phyloP scores from a whole-genome alignment of 2,797 vertebrate species.

The Schizothorax lantsangensis region DNA sequence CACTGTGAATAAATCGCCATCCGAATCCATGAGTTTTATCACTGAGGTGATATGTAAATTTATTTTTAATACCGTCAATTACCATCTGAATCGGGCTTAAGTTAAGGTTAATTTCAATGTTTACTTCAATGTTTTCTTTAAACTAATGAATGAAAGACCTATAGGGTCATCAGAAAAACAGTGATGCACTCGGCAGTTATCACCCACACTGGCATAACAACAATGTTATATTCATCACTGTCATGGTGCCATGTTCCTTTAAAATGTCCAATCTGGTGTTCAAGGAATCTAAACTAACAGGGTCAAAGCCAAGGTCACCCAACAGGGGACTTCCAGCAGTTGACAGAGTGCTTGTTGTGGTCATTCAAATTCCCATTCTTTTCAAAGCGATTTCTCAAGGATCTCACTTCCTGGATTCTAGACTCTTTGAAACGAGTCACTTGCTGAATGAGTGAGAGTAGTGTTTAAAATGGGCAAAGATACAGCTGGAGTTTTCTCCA shows the following conservation, averaged over 20 bases:
- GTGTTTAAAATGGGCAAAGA: conserved; percentile 37
- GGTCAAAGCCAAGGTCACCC: conserved; percentile 11
- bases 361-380: conserved; percentile 44
- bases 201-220: conserved; percentile 23
- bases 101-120: too few species aligned
- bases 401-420: conserved; percentile 41
- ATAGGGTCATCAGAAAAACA: conserved; percentile 2
- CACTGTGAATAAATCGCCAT: too few species aligned
- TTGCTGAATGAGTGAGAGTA: conserved; percentile 22
- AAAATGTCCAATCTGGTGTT: conserved; percentile 8
- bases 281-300: conserved; percentile 20
- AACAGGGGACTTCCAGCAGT: conserved; percentile 45
- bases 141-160: background rate
- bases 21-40: too few species aligned
- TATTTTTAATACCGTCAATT: too few species aligned
- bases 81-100: too few species aligned
- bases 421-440: conserved; percentile 7
- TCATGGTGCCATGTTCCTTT: background rate
- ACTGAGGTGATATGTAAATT: too few species aligned
- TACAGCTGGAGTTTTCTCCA: conserved; percentile 23
- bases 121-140: background rate
- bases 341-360: conserved; percentile 15
- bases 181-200: conserved; percentile 10
- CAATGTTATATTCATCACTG: conserved; percentile 12
- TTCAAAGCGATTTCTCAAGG: conserved; percentile 34